A percentile compares a stretch with the other conserved stretches of the same genome.
Conservation (phyloP, 2,888 invertebrate species). For the Pyrochroa serraticornis region DNA sequence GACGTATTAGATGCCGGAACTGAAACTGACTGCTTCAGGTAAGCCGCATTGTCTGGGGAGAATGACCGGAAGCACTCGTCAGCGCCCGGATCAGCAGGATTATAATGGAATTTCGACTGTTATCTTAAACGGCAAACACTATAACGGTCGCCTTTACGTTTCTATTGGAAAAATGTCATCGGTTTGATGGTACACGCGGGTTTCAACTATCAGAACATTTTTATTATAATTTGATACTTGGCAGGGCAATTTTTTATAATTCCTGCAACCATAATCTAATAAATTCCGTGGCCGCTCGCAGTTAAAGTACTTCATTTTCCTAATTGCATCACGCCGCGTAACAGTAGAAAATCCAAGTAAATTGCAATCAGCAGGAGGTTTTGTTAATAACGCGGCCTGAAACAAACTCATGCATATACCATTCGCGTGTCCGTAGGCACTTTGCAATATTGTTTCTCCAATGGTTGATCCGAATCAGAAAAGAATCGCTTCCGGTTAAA, state of each 20-base stretch:
- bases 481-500: slow-evolving; percentile 22
- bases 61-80: slow-evolving; percentile 42
- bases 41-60: slow-evolving; percentile 39
- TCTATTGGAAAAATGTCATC: too few relatives aligned
- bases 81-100: slow-evolving; percentile 37
- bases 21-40: slow-evolving; percentile 37
- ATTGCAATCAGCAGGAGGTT: too few relatives aligned
- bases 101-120: slow-evolving; percentile 36
- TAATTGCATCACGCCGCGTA: too few relatives aligned
- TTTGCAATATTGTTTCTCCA: slow-evolving; percentile 28
- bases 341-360: too few relatives aligned
- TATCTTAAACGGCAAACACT: slow-evolving; percentile 20
- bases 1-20: slow-evolving; percentile 31
- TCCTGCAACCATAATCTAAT: too few relatives aligned
- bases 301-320: too few relatives aligned
- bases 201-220: too few relatives aligned
- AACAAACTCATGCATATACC: slow-evolving; percentile 7
- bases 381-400: neutral
- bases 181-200: too few relatives aligned
- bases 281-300: too few relatives aligned
- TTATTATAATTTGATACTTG: too few relatives aligned
- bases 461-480: slow-evolving; percentile 22
- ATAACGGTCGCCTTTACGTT: slow-evolving; percentile 7
- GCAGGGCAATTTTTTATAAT: too few relatives aligned
- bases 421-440: slow-evolving; percentile 24